Evolutionary conservation across 2,888 invertebrate species (phyloP), one percentile per base, ranked within the genome.

Genomic region (Colostygia pectinataria): DNA sequence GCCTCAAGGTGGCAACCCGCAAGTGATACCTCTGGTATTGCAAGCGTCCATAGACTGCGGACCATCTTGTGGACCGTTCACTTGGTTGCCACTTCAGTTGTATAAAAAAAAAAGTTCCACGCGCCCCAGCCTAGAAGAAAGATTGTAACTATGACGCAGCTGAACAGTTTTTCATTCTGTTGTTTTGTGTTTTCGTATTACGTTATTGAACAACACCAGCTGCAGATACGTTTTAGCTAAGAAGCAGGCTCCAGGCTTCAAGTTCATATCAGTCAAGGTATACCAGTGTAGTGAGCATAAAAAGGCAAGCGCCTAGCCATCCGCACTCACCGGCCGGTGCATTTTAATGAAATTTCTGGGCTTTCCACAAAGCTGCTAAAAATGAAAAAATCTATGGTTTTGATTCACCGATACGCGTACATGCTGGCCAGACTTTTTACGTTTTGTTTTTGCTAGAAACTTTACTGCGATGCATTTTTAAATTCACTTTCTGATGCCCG

Each of bases 321-420:
- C 6, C 29, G 27, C 40, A 48, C 34, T 27, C 51, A 49, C 14
- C 24, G 59, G 56, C 58, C 65, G 65, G 69, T 74, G 77, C 69
- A 74, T 75, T 82, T 82, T 81, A 81, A 84, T 83, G 79, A 81
- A 84, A 84, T 84, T 78, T 82, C 76, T 74, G 74, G 75, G 81
- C 74, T 81, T 75, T 78, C 77, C 83, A 75, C 81, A 79, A 79
- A 80, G 76, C 74, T 74, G 74, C 72, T 75, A 67, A 73, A 72
- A 75, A 77, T 76, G 71, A 76, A 82, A 82, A 67, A 77, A 77
- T 72, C 56, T 68, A 65, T 65, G 65, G 62, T 68, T 50, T 66
- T 68, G 68, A 75, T 75, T 74, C 68, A 68, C 71, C 66, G 71
- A 70, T 70, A 73, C 67, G 66, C 53, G 68, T 54, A 28, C 37